Conservation (phyloP, 1,140 invertebrate genomes). For the Ceratoteleas bidentatus region DNA sequence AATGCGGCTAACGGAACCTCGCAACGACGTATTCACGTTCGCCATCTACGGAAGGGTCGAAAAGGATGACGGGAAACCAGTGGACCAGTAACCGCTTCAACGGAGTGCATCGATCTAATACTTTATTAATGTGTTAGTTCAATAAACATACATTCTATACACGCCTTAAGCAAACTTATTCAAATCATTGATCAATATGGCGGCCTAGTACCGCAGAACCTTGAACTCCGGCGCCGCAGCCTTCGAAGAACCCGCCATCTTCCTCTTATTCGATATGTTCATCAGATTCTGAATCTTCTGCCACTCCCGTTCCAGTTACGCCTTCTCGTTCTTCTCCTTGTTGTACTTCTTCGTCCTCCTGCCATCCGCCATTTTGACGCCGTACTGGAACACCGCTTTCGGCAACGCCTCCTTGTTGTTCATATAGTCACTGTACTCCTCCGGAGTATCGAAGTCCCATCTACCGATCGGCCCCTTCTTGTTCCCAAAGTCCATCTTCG, state of each 20-base stretch:
- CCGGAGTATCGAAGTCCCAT: conserved; percentile 99
- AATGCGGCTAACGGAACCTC: too few species aligned
- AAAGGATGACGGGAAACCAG: not conserved
- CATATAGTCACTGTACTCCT: conserved; percentile 99
- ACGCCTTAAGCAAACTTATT: not conserved
- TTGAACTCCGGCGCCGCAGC: conserved; percentile 80
- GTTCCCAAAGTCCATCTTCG: conserved; percentile 99
- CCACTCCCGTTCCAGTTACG: conserved; percentile 98
- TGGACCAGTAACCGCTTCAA: not conserved
- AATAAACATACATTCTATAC: too few species aligned
- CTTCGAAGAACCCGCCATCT: conserved; percentile 70
- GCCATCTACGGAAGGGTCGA: conserved; percentile 40
- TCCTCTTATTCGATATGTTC: conserved; percentile 82
- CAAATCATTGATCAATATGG: not conserved
- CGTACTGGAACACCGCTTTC: conserved; percentile 99
- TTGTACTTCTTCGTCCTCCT: conserved; percentile 94
- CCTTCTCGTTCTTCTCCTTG: conserved; percentile 97
- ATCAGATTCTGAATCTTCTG: conserved; percentile 94
- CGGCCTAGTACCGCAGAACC: conserved; percentile 77
- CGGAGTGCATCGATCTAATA: not conserved
- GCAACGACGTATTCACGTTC: conserved; percentile 42
- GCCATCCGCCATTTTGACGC: conserved; percentile 99
- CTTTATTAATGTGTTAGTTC: not conserved
- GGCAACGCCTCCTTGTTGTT: conserved; percentile 98
- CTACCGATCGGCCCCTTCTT: conserved; percentile 90